These are phyloP conservation scores for Syngnathus floridae DNA, from an alignment of 2,113 vertebrate species.

Conservation along the genomic window DNA sequence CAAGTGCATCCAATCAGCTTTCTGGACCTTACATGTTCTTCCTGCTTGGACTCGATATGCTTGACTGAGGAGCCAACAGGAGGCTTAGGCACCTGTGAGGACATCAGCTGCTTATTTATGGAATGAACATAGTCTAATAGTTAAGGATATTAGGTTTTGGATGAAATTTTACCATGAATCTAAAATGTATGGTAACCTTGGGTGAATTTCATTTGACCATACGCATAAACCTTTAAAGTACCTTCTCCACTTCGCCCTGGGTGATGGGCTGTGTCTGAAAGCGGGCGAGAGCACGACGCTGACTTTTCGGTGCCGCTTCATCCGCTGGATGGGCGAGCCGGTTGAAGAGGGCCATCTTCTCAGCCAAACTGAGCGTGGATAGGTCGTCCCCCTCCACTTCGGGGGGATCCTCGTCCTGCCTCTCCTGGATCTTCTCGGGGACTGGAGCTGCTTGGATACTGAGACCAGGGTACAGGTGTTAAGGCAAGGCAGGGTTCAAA, in stretches of 20 bases:
- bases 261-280: constrained; percentile 97
- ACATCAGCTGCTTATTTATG: constrained; percentile 37
- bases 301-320: constrained; percentile 65
- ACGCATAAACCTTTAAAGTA: constrained; percentile 37
- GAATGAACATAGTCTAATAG: not conserved
- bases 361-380: constrained; percentile 82
- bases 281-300: constrained; percentile 81
- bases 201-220: too few species aligned
- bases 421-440: constrained; percentile 36
- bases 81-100: constrained; percentile 57
- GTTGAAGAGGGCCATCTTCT: constrained; percentile 98
- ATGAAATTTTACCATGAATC: not conserved
- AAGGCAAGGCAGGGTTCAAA: too few species aligned
- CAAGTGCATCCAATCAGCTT: constrained; percentile 23
- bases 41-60: constrained; percentile 47
- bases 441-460: constrained; percentile 61
- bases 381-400: constrained; percentile 79
- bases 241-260: constrained; percentile 89
- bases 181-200: not conserved
- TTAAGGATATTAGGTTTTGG: not conserved
- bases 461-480: not conserved
- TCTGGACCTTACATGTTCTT: constrained; percentile 64
- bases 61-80: constrained; percentile 31
- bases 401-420: constrained; percentile 21
- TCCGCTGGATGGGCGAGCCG: constrained; percentile 78